These are phyloP conservation scores for silkworm (Bombyx mori) DNA, from an alignment of 1,140 invertebrate genomes.

Conservation along the genomic window ASM3026992v2 NC_085117.1:806501-807000, in stretches of 20 bases:
- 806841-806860: constrained; percentile 10
- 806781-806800: background rate
- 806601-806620: constrained; percentile 5
- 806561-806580: constrained; percentile 12
- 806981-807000: constrained; percentile 2
- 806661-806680: constrained; percentile 12
- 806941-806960: constrained; percentile 5
- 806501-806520: constrained; percentile 8
- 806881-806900: constrained; percentile 8
- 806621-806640: constrained; percentile 4
- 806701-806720: constrained; percentile 2
- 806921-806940: constrained; percentile 9
- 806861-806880: constrained; percentile 1
- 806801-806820: constrained; percentile 13
- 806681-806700: constrained; percentile 3
- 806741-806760: constrained; percentile 12
- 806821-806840: constrained; percentile 10
- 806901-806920: constrained; percentile 15
- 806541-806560: constrained; percentile 5
- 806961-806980: constrained; percentile 3
- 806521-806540: constrained; percentile 1
- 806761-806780: constrained; percentile 9
- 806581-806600: constrained; percentile 1
- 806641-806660: constrained; percentile 11
- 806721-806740: constrained; percentile 13